Evolutionary conservation across 2,797 vertebrate species (phyloP).

Genomic region (Tapirus indicus): DNA sequence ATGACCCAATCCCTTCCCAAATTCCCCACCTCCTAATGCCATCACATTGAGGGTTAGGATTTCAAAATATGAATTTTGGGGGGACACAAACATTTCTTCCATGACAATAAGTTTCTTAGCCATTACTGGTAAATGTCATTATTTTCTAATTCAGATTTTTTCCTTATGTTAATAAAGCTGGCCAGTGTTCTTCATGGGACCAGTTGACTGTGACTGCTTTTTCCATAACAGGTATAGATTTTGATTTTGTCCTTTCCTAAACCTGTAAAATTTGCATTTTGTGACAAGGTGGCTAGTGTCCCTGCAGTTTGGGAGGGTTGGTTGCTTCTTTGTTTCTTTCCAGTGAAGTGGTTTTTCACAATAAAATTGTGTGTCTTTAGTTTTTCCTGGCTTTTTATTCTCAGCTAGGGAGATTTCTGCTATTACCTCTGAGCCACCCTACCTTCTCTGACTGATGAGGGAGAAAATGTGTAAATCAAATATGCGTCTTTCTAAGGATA

Average conservation of each 20-base stretch:
- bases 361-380: not conserved
- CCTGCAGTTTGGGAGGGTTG: not conserved
- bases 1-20: not conserved
- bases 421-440: not conserved
- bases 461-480: not conserved
- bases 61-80: not conserved
- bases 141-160: not conserved
- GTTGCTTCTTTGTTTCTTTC: not conserved
- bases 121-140: not conserved
- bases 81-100: not conserved
- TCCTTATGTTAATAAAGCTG: not conserved
- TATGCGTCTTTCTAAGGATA: not conserved
- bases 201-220: not conserved
- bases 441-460: not conserved
- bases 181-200: not conserved
- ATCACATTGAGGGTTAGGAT: not conserved
- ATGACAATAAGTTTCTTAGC: not conserved
- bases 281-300: not conserved
- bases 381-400: not conserved
- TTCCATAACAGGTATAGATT: not conserved
- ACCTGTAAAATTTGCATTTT: constrained; percentile 15
- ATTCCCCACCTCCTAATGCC: not conserved
- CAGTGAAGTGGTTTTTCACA: not conserved
- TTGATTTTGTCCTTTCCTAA: not conserved
- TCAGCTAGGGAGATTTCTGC: not conserved